These are phyloP conservation scores for Drosophila dives DNA, from an alignment of 2,888 invertebrate species.

Conservation along the genomic window DNA sequence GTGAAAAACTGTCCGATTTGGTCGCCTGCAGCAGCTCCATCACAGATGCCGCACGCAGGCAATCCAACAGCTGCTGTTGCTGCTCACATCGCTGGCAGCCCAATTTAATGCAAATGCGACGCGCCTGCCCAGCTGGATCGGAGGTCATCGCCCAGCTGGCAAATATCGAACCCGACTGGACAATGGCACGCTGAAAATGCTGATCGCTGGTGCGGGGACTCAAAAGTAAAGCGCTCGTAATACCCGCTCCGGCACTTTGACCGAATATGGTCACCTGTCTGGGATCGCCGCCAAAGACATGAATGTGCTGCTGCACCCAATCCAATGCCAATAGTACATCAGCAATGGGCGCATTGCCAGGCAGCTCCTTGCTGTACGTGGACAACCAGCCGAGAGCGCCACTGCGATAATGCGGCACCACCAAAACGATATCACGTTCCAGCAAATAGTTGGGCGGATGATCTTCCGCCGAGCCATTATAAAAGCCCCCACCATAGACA, in stretches of 20 bases:
- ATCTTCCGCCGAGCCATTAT: conserved; percentile 82
- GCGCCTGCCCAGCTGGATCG: conserved; percentile 79
- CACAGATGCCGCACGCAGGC: conserved; percentile 48
- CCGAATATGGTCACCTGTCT: conserved; percentile 86
- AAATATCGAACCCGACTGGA: conserved; percentile 86
- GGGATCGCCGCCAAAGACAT: conserved; percentile 86
- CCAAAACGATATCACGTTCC: conserved; percentile 85
- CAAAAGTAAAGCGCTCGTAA: conserved; percentile 84
- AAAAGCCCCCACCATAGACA: conserved; percentile 85
- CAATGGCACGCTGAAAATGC: conserved; percentile 85
- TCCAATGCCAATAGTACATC: conserved; percentile 86
- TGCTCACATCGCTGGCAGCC: conserved; percentile 49
- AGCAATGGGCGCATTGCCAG: conserved; percentile 86
- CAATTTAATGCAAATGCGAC: conserved; percentile 49
- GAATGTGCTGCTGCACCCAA: conserved; percentile 86
- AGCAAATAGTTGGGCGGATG: conserved; percentile 84
- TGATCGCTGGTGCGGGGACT: conserved; percentile 82
- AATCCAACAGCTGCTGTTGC: conserved; percentile 31
- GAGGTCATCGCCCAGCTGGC: conserved; percentile 85
- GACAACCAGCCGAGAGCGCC: conserved; percentile 86
- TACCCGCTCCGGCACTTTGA: conserved; percentile 86
- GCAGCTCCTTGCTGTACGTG: conserved; percentile 85
- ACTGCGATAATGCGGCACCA: conserved; percentile 86
- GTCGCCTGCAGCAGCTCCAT: conserved; percentile 46
- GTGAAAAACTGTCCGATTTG: conserved; percentile 64